These are phyloP conservation scores for Chironomus tepperi DNA, from an alignment of 1,140 invertebrate genomes.

Conservation along the genomic window DNA sequence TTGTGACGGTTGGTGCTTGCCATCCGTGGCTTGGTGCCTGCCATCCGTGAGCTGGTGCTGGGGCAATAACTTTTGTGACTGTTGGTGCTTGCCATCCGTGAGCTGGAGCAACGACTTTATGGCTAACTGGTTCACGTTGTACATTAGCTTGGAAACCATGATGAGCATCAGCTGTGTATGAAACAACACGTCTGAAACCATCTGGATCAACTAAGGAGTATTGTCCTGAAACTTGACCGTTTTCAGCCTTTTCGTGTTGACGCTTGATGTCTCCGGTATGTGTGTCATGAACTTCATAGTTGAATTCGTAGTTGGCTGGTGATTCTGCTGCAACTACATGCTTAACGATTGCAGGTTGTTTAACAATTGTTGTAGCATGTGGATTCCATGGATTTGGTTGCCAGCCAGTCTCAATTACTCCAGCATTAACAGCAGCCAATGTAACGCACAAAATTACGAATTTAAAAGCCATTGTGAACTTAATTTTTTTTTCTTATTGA, in stretches of 20 bases:
- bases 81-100: conserved; percentile 36
- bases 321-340: conserved; percentile 29
- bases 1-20: neutral
- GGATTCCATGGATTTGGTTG: neutral
- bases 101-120: conserved; percentile 33
- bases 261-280: conserved; percentile 62
- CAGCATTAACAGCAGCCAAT: neutral
- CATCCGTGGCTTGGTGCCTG: neutral
- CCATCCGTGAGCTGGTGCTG: neutral
- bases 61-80: conserved; percentile 42
- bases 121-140: conserved; percentile 30
- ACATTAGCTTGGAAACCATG: conserved; percentile 43
- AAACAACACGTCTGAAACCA: conserved; percentile 45
- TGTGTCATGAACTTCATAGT: conserved; percentile 62
- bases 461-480: neutral
- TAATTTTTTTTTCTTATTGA: too few species aligned
- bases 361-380: too few species aligned
- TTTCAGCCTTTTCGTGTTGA: conserved; percentile 55
- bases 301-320: conserved; percentile 51
- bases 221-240: conserved; percentile 59
- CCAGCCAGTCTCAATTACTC: neutral
- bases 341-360: neutral
- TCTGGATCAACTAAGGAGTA: conserved; percentile 67
- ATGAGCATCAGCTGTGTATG: conserved; percentile 40
- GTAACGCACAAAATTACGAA: neutral